Conservation (phyloP, 2,113 vertebrate species). For the Hyla sarda region DNA sequence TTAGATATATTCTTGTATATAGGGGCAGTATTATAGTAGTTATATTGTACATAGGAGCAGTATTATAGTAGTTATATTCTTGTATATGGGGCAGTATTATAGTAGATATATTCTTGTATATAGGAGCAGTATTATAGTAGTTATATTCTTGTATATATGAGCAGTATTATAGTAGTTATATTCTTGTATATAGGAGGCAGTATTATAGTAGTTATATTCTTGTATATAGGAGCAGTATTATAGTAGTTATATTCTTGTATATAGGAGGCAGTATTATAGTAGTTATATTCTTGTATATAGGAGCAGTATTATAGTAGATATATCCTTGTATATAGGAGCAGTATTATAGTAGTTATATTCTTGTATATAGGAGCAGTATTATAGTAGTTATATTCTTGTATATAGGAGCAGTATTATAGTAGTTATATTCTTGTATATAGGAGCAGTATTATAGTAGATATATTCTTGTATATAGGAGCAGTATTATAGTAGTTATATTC, state of each 20-base stretch:
- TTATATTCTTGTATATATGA: not conserved
- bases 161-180: not conserved
- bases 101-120: conserved; percentile 1
- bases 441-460: no score
- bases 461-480: not conserved
- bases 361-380: not conserved
- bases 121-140: conserved; percentile 1
- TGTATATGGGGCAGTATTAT: conserved; percentile 5
- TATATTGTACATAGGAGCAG: no score
- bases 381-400: conserved; percentile 1
- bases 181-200: not conserved
- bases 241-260: not conserved
- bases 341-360: not conserved
- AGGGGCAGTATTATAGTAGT: no score
- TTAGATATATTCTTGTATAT: no score
- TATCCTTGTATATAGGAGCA: no score
- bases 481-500: conserved; percentile 18
- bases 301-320: not conserved
- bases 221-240: not conserved
- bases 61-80: conserved; percentile 22
- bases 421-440: not conserved
- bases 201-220: conserved; percentile 4
- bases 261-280: not conserved
- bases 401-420: not conserved
- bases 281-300: no score